Base-by-base conservation (phyloP, 2,888 invertebrate species). In the Drepanosiphum platanoidis region DNA sequence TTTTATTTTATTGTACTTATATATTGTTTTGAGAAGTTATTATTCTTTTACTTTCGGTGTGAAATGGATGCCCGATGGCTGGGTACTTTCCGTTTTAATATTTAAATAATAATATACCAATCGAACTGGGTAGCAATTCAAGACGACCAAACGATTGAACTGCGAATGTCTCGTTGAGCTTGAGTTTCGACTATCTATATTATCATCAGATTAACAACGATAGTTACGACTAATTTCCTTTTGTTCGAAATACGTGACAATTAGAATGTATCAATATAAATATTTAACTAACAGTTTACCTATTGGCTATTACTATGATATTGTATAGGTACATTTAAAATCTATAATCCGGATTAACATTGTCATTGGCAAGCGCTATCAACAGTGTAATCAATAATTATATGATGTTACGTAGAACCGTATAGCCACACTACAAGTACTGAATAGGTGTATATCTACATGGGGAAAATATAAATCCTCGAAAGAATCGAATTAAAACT, bases 271-370 rank as follows among this genome's bases (percentile, higher is more conserved):
- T n/a, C n/a, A n/a, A n/a, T n/a, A n/a, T n/a, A n/a, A n/a, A n/a
- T n/a, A n/a, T n/a, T n/a, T n/a, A n/a, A n/a, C n/a, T n/a, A n/a
- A n/a, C n/a, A n/a, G n/a, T n/a, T n/a, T n/a, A n/a, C n/a, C n/a
- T n/a, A 77, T 5, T 18, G 39, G 27, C 75, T 15, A 75, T 75
- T n/a, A 27, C 52, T 58, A 13, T 2, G 52, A n/a, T 36, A 58
- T 61, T 42, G 36, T 8, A n/a, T n/a, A n/a, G n/a, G n/a, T n/a
- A 61, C 13, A 36, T 18, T 58, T 27, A 36, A 36, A 61, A 77
- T 77, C 18, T n/a, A 11, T 61, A 77, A 77, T 77, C 61, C 61
- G 77, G 61, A 61, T 77, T 77, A 77, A 61, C 18, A 77, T 11
- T 39, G 8, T 52, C 1, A 52, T 52, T 27, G 15, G 15, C 27